Evolutionary conservation across 2,888 invertebrate genomes (phyloP).

Genomic region (Troilus luridus): DNA sequence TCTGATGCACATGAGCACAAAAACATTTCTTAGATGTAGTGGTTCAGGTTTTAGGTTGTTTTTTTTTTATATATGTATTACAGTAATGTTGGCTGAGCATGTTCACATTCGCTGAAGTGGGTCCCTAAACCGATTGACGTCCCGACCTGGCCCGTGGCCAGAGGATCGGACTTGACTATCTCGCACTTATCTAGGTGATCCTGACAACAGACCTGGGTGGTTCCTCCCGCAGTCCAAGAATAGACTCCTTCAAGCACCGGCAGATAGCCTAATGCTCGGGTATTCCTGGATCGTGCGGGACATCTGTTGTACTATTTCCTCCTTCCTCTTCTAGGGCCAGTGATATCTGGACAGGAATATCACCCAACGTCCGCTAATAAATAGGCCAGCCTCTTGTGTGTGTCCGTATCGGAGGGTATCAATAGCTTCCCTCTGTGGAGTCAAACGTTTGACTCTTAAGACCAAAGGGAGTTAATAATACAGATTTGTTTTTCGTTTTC

Average conservation of each 20-base stretch:
- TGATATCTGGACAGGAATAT: constrained; percentile 39
- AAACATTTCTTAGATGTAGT: too few species aligned
- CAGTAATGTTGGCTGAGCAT: neutral
- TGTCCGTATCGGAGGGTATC: neutral
- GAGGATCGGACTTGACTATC: neutral
- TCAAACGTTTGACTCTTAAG: neutral
- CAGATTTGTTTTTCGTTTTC: too few species aligned
- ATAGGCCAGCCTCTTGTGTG: constrained; percentile 20
- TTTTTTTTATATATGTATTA: too few species aligned
- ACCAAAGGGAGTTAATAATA: neutral
- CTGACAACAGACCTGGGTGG: constrained; percentile 1
- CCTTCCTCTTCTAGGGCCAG: neutral
- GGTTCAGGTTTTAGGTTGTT: too few species aligned
- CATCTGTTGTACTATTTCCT: constrained; percentile 44
- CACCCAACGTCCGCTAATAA: constrained; percentile 37
- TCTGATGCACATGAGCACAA: too few species aligned
- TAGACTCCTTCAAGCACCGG: constrained; percentile 50
- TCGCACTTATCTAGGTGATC: constrained; percentile 33
- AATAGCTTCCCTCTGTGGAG: neutral
- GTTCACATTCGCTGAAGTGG: neutral
- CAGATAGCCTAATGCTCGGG: constrained; percentile 51
- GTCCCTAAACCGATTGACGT: neutral
- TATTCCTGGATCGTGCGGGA: constrained; percentile 40
- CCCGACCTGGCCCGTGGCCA: neutral
- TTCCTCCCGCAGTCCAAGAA: constrained; percentile 13